A percentile compares a stretch with the other conserved stretches of the same genome.
Evolutionary conservation across 2,113 vertebrate genomes (phyloP).

Genomic region (Chaenocephalus aceratus): DNA sequence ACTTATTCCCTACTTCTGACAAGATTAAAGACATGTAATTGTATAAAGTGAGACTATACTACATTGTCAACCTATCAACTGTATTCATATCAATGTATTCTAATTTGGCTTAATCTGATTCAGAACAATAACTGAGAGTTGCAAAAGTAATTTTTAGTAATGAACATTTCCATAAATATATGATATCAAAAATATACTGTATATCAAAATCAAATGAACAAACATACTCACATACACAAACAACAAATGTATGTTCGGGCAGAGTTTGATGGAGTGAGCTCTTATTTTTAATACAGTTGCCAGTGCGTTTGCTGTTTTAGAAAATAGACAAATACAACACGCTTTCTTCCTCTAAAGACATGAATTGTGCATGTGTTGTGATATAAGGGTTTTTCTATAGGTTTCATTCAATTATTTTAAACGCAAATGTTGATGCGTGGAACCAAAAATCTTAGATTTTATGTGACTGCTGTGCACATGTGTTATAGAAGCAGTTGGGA

Average conservation of each 20-base stretch:
- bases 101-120: background rate
- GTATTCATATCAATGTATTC: background rate
- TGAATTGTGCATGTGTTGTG: background rate
- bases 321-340: background rate
- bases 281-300: background rate
- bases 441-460: background rate
- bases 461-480: background rate
- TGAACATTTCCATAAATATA: background rate
- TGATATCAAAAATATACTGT: too few relatives aligned
- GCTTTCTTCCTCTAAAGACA: background rate
- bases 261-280: background rate
- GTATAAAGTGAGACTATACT: background rate
- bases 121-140: background rate
- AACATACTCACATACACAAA: background rate
- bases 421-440: background rate
- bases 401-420: background rate
- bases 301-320: background rate
- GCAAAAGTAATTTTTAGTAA: background rate
- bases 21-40: background rate
- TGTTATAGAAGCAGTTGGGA: background rate
- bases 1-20: background rate
- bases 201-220: too few relatives aligned
- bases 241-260: background rate
- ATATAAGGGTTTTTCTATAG: background rate
- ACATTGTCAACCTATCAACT: background rate